Base-by-base conservation (phyloP, 2,797 vertebrate species). In the Pygocentrus nattereri region DNA sequence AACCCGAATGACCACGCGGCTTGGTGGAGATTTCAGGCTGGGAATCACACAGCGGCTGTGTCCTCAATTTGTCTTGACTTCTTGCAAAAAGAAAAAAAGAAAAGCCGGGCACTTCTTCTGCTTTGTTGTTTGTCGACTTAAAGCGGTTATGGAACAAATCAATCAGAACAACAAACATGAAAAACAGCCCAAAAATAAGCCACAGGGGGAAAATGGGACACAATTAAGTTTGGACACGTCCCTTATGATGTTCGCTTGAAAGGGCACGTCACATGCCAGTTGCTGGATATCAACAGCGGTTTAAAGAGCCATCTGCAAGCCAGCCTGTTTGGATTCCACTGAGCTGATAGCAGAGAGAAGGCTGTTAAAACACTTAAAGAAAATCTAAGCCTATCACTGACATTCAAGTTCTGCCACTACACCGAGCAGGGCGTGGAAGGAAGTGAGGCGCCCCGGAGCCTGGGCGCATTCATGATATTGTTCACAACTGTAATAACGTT, bases 1-100 rank as follows among this genome's bases (percentile, higher is more conserved):
- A 89, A 93, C 88, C 90, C 87, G 76, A 72, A 67, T 82, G 89
- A 91, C 90, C 93, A 90, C 74, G 83, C 86, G 86, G 82, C 54
- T 80, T 27, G 38, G 61, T 44, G 49, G 83, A 62, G 52, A 84
- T 83, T 86, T 85, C 71, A 68, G 72, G 47, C 79, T 83, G 65
- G 27, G 23, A 49, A 79, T 84, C 82, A 79, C 64, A 56, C 79
- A 50, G 70, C 70, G 84, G 79, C 85, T 85, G 73, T 84, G 78
- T 88, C 72, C 84, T 86, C 85, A 82, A 65, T 85, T 90, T 90
- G 86, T 89, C 85, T 86, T 72, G 84, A 85, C 84, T 87, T 84
- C 83, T 34, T 41, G 54, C 61, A 69, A n/a, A 10, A 21, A 38
- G 7, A 67, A n/a, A 44, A 19, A 18, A 10, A 2, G 2, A 59